These are phyloP conservation scores for Phyllopteryx taeniolatus DNA, from an alignment of 2,113 vertebrate species.

Conservation along the genomic window DNA sequence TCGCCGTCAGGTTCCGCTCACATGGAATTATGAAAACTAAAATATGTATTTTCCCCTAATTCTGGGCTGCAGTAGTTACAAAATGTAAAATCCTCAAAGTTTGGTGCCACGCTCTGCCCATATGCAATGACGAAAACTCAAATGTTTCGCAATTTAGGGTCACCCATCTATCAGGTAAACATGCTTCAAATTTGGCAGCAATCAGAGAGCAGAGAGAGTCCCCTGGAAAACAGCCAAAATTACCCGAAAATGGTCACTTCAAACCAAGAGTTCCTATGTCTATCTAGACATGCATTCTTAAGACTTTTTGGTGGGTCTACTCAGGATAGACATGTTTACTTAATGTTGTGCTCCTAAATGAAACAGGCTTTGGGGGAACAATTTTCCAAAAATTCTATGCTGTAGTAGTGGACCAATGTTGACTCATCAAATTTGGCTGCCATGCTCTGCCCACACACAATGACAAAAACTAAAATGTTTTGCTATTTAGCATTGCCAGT, in stretches of 20 bases:
- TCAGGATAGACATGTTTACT: background rate
- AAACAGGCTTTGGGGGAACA: background rate
- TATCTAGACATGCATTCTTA: background rate
- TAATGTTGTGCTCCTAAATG: background rate
- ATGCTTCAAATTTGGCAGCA: too few relatives aligned
- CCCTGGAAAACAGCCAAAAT: too few relatives aligned
- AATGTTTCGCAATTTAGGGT: background rate
- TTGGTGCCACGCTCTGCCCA: too few relatives aligned
- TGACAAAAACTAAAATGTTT: background rate
- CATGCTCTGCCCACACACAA: background rate
- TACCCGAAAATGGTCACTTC: too few relatives aligned
- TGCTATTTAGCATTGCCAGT: background rate
- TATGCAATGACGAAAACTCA: background rate
- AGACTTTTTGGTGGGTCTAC: background rate
- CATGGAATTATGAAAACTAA: too few relatives aligned
- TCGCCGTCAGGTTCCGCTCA: too few relatives aligned
- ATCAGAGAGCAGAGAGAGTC: too few relatives aligned
- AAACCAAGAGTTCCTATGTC: background rate
- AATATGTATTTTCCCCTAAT: background rate
- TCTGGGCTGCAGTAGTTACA: background rate
- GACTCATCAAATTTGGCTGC: background rate
- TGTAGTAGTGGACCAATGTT: background rate
- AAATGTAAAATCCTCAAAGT: too few relatives aligned
- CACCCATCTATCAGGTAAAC: too few relatives aligned
- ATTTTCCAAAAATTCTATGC: background rate